Conservation (phyloP, 2,888 invertebrate species). For the Mystacides longicornis region DNA sequence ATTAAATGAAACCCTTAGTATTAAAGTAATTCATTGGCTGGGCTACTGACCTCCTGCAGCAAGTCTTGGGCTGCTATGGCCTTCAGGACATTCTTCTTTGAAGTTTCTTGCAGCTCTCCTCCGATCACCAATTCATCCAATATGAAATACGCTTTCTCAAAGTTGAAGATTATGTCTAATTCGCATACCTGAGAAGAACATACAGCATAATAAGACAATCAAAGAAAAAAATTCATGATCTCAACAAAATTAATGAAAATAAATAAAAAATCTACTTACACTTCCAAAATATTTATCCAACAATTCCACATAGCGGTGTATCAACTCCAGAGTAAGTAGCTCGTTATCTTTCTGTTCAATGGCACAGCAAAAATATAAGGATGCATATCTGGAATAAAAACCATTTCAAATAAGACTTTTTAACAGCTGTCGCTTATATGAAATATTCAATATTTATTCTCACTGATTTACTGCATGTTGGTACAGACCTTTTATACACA, state of each 20-base stretch:
- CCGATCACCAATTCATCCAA: slow-evolving; percentile 94
- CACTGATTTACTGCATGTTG: background rate
- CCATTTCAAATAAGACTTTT: background rate
- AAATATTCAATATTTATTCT: background rate
- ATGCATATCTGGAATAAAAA: slow-evolving; percentile 76
- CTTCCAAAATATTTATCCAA: slow-evolving; percentile 99
- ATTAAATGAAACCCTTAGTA: too few species aligned
- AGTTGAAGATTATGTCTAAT: slow-evolving; percentile 99
- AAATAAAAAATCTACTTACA: slow-evolving; percentile 55
- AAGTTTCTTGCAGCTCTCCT: slow-evolving; percentile 98
- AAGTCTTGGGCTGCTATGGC: slow-evolving; percentile 99
- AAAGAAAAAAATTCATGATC: background rate
- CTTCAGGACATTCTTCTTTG: slow-evolving; percentile 98
- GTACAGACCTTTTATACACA: slow-evolving; percentile 88
- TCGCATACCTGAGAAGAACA: slow-evolving; percentile 80
- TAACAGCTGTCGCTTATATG: background rate
- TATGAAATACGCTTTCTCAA: slow-evolving; percentile 99
- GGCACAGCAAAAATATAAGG: slow-evolving; percentile 98
- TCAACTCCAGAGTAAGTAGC: slow-evolving; percentile 89
- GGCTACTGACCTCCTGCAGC: slow-evolving; percentile 91
- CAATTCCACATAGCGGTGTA: slow-evolving; percentile 97
- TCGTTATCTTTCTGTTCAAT: slow-evolving; percentile 99
- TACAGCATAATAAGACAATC: background rate
- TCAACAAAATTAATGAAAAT: background rate
- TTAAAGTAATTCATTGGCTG: slow-evolving; percentile 17